phyloP scores from a whole-genome alignment of 2,888 invertebrate species.

The Heliconius charithonia region DNA sequence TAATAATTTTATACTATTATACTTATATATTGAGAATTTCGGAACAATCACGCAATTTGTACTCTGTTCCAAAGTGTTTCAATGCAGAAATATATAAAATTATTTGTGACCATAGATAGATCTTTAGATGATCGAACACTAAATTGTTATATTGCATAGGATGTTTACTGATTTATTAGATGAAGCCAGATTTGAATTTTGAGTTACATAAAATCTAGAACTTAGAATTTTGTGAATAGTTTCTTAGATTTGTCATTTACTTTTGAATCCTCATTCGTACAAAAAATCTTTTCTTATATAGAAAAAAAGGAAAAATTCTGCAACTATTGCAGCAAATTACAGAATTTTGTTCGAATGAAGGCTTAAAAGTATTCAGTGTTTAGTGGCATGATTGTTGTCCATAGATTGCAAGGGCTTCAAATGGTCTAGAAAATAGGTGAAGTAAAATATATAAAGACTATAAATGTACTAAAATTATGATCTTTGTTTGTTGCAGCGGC shows the following conservation, averaged over 20 bases:
- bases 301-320: neutral
- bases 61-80: conserved; percentile 34
- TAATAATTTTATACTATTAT: conserved; percentile 47
- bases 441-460: conserved; percentile 18
- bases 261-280: conserved; percentile 45
- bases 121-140: conserved; percentile 1
- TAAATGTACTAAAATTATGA: conserved; percentile 41
- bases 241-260: conserved; percentile 39
- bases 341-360: conserved; percentile 56
- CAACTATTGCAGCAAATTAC: conserved; percentile 6
- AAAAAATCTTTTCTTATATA: neutral
- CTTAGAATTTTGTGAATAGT: conserved; percentile 46
- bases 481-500: conserved; percentile 90
- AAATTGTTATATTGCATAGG: conserved; percentile 28
- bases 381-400: conserved; percentile 80
- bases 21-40: conserved; percentile 5
- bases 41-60: conserved; percentile 19
- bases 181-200: conserved; percentile 29
- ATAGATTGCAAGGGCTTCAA: conserved; percentile 61
- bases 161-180: conserved; percentile 9
- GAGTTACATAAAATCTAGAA: conserved; percentile 38
- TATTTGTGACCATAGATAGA: neutral
- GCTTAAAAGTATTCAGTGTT: conserved; percentile 62
- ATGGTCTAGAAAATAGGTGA: conserved; percentile 36
- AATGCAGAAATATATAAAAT: neutral